Evolutionary conservation across 2,113 vertebrate species (phyloP).

Genomic region (Anarhynchus alexandrinus): DNA sequence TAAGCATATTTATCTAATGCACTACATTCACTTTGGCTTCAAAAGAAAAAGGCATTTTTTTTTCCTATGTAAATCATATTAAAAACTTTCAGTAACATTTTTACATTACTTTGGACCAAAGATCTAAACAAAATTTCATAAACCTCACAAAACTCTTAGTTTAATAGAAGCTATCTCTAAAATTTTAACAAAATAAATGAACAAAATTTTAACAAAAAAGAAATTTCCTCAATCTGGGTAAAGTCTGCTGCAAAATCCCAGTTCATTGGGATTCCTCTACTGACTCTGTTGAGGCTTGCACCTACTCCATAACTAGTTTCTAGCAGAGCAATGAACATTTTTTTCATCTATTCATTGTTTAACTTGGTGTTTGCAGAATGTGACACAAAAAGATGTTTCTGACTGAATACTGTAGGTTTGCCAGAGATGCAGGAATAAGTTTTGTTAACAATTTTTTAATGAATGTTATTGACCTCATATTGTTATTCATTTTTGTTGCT

Average conservation of each 20-base stretch:
- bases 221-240: not conserved
- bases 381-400: not conserved
- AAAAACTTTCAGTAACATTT: not conserved
- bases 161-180: not conserved
- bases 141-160: not conserved
- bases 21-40: not conserved
- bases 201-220: not conserved
- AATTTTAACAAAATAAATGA: not conserved
- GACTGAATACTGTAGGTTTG: not conserved
- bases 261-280: not conserved
- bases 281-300: not conserved
- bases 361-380: not conserved
- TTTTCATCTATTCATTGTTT: not conserved
- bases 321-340: not conserved
- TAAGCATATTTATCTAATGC: not conserved
- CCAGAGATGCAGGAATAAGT: not conserved
- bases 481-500: not conserved
- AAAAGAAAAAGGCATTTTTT: not conserved
- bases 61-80: not conserved
- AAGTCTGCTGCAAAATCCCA: not conserved
- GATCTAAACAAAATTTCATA: not conserved
- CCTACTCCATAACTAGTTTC: not conserved
- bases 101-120: not conserved
- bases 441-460: not conserved
- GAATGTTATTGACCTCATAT: not conserved